phyloP scores from a whole-genome alignment of 2,888 invertebrate genomes.

The Gonocerus acuteangulatus region DNA sequence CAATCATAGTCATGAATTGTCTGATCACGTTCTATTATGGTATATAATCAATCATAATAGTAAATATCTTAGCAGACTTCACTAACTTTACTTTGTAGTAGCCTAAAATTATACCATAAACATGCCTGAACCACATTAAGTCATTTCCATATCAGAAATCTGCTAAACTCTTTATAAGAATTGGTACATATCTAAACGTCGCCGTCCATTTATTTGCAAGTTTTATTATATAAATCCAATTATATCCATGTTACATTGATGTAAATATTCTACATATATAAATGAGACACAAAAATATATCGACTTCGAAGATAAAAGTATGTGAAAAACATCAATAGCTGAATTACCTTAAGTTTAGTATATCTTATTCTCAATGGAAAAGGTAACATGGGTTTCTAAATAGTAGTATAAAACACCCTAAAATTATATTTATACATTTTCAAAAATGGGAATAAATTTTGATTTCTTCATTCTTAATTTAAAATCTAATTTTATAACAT shows the following conservation, averaged over 20 bases:
- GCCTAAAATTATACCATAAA: no score
- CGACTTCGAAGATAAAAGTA: constrained; percentile 34
- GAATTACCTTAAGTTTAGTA: constrained; percentile 28
- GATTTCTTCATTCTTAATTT: constrained; percentile 25
- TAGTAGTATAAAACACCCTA: constrained; percentile 35
- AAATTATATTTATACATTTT: constrained; percentile 29
- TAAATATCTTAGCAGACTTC: no score
- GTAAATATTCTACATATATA: constrained; percentile 21
- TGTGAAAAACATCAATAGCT: constrained; percentile 35
- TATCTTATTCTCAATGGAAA: constrained; percentile 18
- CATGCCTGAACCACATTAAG: no score
- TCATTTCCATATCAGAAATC: no score
- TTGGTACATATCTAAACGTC: no score
- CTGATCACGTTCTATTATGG: no score
- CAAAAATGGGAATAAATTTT: constrained; percentile 28
- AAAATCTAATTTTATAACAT: constrained; percentile 27
- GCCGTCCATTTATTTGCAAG: not conserved
- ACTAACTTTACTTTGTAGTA: no score
- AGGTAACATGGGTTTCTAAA: constrained; percentile 22
- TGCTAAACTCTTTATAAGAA: no score
- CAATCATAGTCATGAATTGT: no score
- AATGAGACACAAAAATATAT: constrained; percentile 34
- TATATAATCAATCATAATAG: no score
- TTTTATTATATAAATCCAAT: not conserved
- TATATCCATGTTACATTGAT: constrained; percentile 11